Evolutionary conservation across 2,888 invertebrate species (phyloP), one percentile per base, ranked within the genome.

Genomic region (Calameuta idolon): DNA sequence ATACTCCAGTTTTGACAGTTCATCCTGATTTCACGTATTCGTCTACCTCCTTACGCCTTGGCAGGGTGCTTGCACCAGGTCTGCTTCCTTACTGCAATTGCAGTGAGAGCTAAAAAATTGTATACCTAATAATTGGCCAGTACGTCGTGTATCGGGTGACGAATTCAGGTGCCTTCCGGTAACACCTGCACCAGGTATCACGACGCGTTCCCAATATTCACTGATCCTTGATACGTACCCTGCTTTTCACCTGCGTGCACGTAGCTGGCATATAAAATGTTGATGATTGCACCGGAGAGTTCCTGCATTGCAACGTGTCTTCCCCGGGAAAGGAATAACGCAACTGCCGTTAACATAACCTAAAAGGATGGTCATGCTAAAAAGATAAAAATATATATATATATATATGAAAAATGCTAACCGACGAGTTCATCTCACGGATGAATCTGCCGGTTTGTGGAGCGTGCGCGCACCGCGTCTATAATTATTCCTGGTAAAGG

Each of bases 401-500:
- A 79, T 77, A 69, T 76, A 79, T 75, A 79, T 77, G 77, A 79
- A 82, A 74, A 69, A 77, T 33, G 73, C 40, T 74, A 69, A 71
- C 40, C 71, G 37, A 76, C 76, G 77, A 74, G 78, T 76, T 78
- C 81, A 84, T 84, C 84, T 83, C 79, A 79, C 78, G 81, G 80
- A 83, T 81, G 76, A 80, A 84, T 83, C 83, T 80, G 80, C 76
- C 79, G 34, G 79, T 82, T 84, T 80, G 76, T 80, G 81, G 80
- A 83, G 79, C 81, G 76, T 81, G 80, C 79, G 77, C 80, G 69
- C 73, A 76, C 79, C 81, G 76, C 83, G 81, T 84, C 85, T 85
- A 85, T 87, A 86, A 87, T 87, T 87, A 87, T 86, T 85, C 84
- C 80, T 78, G 82, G 83, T 82, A 81, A 82, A 80, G 83, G 83